phyloP scores from a whole-genome alignment of 2,797 vertebrate species.

The Sphenopsis melanotis region DNA sequence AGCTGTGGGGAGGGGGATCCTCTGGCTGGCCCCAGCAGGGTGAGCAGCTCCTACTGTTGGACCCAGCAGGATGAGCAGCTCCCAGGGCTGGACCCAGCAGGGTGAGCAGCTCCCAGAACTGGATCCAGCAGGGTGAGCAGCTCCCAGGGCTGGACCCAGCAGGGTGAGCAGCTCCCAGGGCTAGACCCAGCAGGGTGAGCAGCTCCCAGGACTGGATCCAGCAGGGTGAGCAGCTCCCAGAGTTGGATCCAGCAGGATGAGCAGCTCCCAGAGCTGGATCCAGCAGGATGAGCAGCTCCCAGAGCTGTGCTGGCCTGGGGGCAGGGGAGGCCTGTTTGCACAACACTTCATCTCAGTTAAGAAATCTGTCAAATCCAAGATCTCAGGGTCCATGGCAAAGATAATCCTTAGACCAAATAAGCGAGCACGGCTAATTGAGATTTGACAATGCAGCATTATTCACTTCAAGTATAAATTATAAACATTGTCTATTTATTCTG shows the following conservation, averaged over 20 bases:
- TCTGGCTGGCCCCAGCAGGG: too few species aligned
- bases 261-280: too few species aligned
- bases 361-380: neutral
- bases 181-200: too few species aligned
- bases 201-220: too few species aligned
- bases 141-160: neutral
- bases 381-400: neutral
- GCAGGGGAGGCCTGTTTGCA: neutral
- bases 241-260: too few species aligned
- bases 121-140: neutral
- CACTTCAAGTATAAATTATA: neutral
- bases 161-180: too few species aligned
- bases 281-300: neutral
- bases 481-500: constrained; percentile 3
- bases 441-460: constrained; percentile 15
- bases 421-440: neutral
- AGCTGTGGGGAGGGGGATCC: accelerated
- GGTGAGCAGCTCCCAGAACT: neutral
- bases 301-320: neutral
- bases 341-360: neutral
- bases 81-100: neutral
- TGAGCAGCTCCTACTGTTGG: neutral
- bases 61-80: neutral
- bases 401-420: neutral
- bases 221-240: too few species aligned